phyloP scores from a whole-genome alignment of 2,797 vertebrate genomes.

The Centroberyx gerrardi region DNA sequence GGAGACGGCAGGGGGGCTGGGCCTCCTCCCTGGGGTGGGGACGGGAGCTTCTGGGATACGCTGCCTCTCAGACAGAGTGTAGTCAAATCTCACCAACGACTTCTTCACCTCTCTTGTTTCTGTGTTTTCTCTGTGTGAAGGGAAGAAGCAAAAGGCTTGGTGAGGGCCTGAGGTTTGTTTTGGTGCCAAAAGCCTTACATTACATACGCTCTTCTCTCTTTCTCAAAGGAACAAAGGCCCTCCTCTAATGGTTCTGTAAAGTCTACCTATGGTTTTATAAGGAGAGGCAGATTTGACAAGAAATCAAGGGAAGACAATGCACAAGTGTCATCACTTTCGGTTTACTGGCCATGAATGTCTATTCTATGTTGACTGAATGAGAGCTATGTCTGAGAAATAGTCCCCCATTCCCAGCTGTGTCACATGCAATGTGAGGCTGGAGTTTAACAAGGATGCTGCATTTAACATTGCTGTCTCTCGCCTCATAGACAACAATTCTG shows the following conservation, averaged over 20 bases:
- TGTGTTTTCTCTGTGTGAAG: slow-evolving; percentile 20
- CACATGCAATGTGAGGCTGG: slow-evolving; percentile 12
- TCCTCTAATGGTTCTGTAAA: not conserved
- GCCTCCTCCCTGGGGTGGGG: slow-evolving; percentile 69
- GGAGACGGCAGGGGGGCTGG: slow-evolving; percentile 58
- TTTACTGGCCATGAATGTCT: not conserved
- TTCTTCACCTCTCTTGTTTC: slow-evolving; percentile 19
- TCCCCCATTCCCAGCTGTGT: not conserved
- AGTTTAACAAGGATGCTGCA: slow-evolving; percentile 32
- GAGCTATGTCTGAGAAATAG: not conserved
- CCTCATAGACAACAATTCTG: slow-evolving; percentile 18
- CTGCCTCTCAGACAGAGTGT: slow-evolving; percentile 21
- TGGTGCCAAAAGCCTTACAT: not conserved
- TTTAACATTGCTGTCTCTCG: slow-evolving; percentile 3
- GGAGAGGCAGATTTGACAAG: not conserved
- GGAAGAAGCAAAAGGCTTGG: slow-evolving; percentile 14
- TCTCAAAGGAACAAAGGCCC: not conserved
- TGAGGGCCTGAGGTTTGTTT: not conserved
- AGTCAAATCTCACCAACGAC: not conserved
- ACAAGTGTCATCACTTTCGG: not conserved
- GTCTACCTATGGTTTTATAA: not conserved
- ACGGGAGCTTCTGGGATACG: slow-evolving; percentile 33
- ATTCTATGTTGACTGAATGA: too few species aligned
- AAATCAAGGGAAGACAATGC: not conserved
- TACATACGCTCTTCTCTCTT: not conserved